Conservation (phyloP, 1,140 invertebrate genomes). For the Drosophila paulistorum region DNA sequence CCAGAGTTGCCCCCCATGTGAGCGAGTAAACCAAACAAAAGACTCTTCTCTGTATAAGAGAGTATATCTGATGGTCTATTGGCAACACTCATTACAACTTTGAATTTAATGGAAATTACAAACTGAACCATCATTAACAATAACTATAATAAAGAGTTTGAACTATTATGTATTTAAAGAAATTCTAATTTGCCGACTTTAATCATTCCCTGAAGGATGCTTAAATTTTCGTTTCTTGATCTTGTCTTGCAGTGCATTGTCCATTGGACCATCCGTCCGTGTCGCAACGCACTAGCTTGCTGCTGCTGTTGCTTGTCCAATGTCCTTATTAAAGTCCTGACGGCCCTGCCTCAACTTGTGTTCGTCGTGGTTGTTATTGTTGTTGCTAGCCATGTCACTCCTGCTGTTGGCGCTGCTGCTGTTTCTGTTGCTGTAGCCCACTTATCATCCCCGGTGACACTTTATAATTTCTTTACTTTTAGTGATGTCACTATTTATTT, state of each 20-base stretch:
- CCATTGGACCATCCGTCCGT: conserved; percentile 40
- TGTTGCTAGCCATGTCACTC: conserved; percentile 52
- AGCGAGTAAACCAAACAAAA: conserved; percentile 29
- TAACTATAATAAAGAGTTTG: not conserved
- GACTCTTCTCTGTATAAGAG: not conserved
- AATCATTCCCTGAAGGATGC: not conserved
- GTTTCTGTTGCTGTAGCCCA: conserved; percentile 72
- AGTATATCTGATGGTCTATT: not conserved
- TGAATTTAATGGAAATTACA: not conserved
- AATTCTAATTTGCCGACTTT: not conserved
- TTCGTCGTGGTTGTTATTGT: conserved; percentile 46
- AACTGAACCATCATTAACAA: not conserved
- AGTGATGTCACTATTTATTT: conserved; percentile 83
- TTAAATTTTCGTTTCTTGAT: conserved; percentile 23
- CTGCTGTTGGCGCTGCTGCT: conserved; percentile 51
- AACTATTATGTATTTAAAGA: not conserved
- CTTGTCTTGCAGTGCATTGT: conserved; percentile 31
- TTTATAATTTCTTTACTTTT: conserved; percentile 83
- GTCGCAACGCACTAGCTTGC: conserved; percentile 35
- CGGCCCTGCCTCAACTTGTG: conserved; percentile 73
- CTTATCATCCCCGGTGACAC: conserved; percentile 83
- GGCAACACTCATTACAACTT: not conserved
- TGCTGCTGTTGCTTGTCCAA: conserved; percentile 57
- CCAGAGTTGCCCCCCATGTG: conserved; percentile 46
- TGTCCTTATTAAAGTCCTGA: conserved; percentile 77